Conservation (phyloP, 1,140 invertebrate genomes). For the Paracyclopina nana region DNA sequence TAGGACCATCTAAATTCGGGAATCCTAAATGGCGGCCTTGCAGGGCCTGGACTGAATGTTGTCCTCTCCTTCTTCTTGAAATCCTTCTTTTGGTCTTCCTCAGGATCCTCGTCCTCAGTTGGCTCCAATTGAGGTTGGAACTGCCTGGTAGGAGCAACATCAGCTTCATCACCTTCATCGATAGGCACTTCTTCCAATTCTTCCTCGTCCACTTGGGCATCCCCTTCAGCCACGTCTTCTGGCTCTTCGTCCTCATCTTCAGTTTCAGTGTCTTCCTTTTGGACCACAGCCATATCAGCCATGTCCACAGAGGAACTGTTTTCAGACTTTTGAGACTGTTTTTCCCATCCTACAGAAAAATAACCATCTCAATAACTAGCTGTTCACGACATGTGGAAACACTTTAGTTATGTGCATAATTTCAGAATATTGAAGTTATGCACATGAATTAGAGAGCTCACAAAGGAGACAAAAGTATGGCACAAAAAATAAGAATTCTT, state of each 20-base stretch:
- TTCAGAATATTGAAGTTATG: no score
- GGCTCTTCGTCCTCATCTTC: constrained; percentile 16
- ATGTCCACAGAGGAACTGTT: no score
- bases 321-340: not conserved
- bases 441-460: no score
- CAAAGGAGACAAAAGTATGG: no score
- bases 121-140: constrained; percentile 9
- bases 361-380: constrained; percentile 1
- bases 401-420: no score
- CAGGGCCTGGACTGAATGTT: constrained; percentile 85
- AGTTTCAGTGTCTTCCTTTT: constrained; percentile 6
- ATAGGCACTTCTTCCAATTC: constrained; percentile 5
- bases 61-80: constrained; percentile 31
- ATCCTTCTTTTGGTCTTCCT: constrained; percentile 15
- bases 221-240: constrained; percentile 16
- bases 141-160: constrained; percentile 9
- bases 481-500: no score
- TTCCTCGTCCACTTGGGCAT: constrained; percentile 5
- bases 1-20: constrained; percentile 99
- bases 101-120: not conserved
- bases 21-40: constrained; percentile 88
- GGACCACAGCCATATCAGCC: constrained; percentile 11
- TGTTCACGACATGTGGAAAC: no score
- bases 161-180: constrained; percentile 11
- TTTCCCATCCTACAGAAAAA: not conserved